Evolutionary conservation across 2,113 vertebrate genomes (phyloP).

Genomic region (Felis chaus): DNA sequence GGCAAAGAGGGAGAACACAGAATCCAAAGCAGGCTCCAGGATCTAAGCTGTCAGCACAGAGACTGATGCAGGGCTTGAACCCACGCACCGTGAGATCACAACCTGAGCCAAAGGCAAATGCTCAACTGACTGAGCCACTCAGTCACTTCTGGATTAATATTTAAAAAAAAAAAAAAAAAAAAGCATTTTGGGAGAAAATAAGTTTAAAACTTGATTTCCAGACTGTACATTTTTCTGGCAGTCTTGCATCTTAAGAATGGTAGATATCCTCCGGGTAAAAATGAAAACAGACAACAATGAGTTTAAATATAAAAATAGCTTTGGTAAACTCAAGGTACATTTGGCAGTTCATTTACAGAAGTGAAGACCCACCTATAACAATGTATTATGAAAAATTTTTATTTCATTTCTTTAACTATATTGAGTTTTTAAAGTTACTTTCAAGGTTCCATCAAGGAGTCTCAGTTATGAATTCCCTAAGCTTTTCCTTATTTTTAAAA

Average conservation of each 20-base stretch:
- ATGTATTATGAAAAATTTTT: neutral
- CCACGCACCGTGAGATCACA: too few relatives aligned
- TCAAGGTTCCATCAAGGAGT: neutral
- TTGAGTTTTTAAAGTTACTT: constrained; percentile 17
- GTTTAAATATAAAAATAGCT: constrained; percentile 19
- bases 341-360: constrained; percentile 1
- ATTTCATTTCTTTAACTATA: constrained; percentile 8
- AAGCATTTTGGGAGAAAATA: neutral
- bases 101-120: too few relatives aligned
- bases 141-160: too few relatives aligned
- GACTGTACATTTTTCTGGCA: neutral
- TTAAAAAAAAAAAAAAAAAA: neutral
- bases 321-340: neutral
- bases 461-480: constrained; percentile 18
- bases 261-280: neutral
- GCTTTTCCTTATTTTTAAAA: constrained; percentile 25
- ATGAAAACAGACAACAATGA: neutral
- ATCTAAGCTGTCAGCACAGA: too few relatives aligned
- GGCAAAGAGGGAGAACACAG: too few relatives aligned
- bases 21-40: too few relatives aligned
- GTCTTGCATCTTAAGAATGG: neutral
- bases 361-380: neutral
- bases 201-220: neutral
- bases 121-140: too few relatives aligned
- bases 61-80: too few relatives aligned